A percentile compares a stretch with the other conserved stretches of the same genome.
phyloP scores from a whole-genome alignment of 2,888 invertebrate species.

The Latheticus oryzae region DNA sequence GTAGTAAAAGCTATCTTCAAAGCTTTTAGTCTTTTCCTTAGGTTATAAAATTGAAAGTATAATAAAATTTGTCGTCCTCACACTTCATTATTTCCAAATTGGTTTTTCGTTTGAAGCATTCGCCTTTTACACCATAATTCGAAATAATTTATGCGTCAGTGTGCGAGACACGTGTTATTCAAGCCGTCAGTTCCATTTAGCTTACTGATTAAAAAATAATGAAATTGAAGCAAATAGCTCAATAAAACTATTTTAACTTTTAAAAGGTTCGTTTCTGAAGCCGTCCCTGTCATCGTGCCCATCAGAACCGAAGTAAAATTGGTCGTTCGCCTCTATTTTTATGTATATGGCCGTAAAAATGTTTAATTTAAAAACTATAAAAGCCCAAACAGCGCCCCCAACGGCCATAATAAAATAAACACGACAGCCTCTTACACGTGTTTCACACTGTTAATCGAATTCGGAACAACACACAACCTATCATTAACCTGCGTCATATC shows the following conservation, averaged over 20 bases:
- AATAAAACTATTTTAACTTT: conserved; percentile 21
- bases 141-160: conserved; percentile 6
- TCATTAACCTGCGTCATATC: conserved; percentile 35
- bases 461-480: conserved; percentile 16
- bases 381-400: conserved; percentile 30
- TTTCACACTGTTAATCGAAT: conserved; percentile 23
- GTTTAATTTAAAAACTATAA: conserved; percentile 46
- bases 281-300: conserved; percentile 4
- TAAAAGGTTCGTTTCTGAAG: background rate
- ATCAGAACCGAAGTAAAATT: conserved; percentile 4
- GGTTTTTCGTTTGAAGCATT: conserved; percentile 12
- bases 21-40: too few relatives aligned
- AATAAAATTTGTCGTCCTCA: conserved; percentile 5
- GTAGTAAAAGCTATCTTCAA: too few relatives aligned
- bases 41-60: background rate
- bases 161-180: conserved; percentile 2
- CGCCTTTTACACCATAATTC: conserved; percentile 5
- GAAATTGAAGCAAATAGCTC: conserved; percentile 1
- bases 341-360: conserved; percentile 40
- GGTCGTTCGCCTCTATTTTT: conserved; percentile 19
- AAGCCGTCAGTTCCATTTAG: too few relatives aligned
- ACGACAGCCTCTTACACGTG: conserved; percentile 35
- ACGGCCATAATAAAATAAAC: conserved; percentile 41
- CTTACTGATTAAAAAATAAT: conserved; percentile 11
- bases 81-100: conserved; percentile 7